Percentiles rank a stretch among this genome's conserved stretches.
Evolutionary conservation across 2,113 vertebrate genomes (phyloP).

Genomic region (Forbesichthys papilliferus): DNA sequence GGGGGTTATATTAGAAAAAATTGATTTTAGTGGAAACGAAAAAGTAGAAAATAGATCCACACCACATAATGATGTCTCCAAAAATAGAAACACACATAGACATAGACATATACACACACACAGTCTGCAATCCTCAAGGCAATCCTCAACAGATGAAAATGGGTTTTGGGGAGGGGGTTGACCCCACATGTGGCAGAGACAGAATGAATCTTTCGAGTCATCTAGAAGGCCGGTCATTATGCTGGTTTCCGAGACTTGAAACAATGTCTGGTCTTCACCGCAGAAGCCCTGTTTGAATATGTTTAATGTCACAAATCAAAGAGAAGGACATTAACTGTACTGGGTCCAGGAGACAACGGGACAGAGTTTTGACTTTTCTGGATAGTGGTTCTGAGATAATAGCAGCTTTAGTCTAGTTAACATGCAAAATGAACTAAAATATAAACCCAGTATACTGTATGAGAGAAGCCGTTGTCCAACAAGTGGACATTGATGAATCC

Average conservation of each 20-base stretch:
- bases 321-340: constrained; percentile 21
- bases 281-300: constrained; percentile 20
- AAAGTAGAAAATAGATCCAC: constrained; percentile 64
- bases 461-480: background rate
- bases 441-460: background rate
- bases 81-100: constrained; percentile 49
- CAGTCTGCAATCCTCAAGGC: background rate
- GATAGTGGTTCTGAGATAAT: background rate
- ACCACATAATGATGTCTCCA: constrained; percentile 69
- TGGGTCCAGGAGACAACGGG: background rate
- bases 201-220: constrained; percentile 15
- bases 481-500: background rate
- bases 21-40: constrained; percentile 37
- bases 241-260: constrained; percentile 22
- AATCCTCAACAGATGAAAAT: background rate
- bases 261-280: constrained; percentile 20
- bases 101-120: constrained; percentile 12
- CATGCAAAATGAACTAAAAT: constrained; percentile 1
- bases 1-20: constrained; percentile 4
- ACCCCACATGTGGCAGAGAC: constrained; percentile 34
- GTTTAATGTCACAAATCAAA: constrained; percentile 34
- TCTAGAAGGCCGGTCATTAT: constrained; percentile 23
- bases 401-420: constrained; percentile 16
- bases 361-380: background rate
- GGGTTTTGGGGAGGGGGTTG: constrained; percentile 1